Conservation (phyloP, 92 coral and sea anemone genomes). For the Nematostella vectensis region DNA sequence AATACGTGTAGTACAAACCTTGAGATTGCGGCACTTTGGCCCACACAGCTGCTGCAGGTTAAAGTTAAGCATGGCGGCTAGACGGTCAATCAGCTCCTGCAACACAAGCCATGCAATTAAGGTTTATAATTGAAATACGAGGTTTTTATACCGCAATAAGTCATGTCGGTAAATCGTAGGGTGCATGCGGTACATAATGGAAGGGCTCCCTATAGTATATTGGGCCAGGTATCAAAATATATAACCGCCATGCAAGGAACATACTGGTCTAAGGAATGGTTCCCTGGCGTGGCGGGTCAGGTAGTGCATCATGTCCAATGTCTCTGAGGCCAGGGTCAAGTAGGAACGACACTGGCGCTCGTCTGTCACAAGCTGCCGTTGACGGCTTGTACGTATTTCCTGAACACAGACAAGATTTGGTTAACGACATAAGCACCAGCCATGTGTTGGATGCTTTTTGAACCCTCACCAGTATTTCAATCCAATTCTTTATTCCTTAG, state of each 20-base stretch:
- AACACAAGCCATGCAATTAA: neutral
- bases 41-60: conserved; percentile 94
- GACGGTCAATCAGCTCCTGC: conserved; percentile 88
- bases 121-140: neutral
- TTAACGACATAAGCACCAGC: neutral
- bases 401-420: conserved; percentile 13
- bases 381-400: conserved; percentile 86
- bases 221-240: too few relatives aligned
- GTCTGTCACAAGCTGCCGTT: conserved; percentile 82
- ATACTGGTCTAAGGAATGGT: conserved; percentile 90
- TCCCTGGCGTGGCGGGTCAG: conserved; percentile 69
- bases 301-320: conserved; percentile 94
- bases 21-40: conserved; percentile 84
- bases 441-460: too few relatives aligned
- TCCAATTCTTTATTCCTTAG: too few relatives aligned
- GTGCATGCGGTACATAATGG: too few relatives aligned
- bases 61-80: conserved; percentile 94
- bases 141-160: too few relatives aligned
- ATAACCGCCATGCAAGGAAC: too few relatives aligned
- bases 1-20: conserved; percentile 31
- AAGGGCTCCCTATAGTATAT: too few relatives aligned
- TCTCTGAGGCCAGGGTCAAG: conserved; percentile 91
- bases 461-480: too few relatives aligned
- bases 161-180: too few relatives aligned
- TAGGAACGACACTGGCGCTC: conserved; percentile 96